phyloP scores from a whole-genome alignment of 2,888 invertebrate species.

The Acheta domesticus region DNA sequence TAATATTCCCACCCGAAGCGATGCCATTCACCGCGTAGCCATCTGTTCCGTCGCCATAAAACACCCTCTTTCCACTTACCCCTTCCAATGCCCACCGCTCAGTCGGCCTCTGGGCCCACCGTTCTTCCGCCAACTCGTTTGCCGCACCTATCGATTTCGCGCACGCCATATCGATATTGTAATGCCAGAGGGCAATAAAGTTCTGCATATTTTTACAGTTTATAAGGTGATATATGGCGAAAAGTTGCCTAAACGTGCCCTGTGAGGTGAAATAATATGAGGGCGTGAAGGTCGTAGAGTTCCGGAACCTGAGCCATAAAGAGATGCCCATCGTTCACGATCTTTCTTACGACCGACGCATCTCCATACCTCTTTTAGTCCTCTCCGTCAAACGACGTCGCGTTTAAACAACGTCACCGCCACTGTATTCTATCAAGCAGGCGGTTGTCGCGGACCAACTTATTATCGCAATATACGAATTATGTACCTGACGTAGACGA shows the following conservation, averaged over 20 bases:
- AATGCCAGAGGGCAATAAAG: neutral
- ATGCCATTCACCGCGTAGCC: neutral
- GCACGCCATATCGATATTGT: constrained; percentile 10
- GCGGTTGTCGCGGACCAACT: no score
- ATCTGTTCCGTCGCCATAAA: neutral
- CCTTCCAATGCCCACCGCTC: neutral
- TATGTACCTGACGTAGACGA: no score
- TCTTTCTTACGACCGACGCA: no score
- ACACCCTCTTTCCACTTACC: constrained; percentile 5
- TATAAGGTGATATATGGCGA: constrained; percentile 18
- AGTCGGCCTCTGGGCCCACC: no score
- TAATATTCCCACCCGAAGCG: constrained; percentile 4
- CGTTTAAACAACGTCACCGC: no score
- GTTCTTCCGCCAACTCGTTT: neutral
- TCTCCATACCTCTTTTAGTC: no score
- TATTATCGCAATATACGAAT: no score
- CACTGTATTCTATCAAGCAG: no score
- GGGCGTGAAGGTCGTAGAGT: constrained; percentile 2
- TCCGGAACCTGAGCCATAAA: neutral
- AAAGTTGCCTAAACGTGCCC: constrained; percentile 18
- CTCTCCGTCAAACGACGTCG: no score
- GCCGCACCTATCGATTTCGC: neutral
- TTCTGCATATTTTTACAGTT: constrained; percentile 9
- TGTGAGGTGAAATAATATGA: neutral
- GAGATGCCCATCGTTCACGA: neutral